Conservation (phyloP, 1,140 invertebrate genomes). For the Fopius arisanus region DNA sequence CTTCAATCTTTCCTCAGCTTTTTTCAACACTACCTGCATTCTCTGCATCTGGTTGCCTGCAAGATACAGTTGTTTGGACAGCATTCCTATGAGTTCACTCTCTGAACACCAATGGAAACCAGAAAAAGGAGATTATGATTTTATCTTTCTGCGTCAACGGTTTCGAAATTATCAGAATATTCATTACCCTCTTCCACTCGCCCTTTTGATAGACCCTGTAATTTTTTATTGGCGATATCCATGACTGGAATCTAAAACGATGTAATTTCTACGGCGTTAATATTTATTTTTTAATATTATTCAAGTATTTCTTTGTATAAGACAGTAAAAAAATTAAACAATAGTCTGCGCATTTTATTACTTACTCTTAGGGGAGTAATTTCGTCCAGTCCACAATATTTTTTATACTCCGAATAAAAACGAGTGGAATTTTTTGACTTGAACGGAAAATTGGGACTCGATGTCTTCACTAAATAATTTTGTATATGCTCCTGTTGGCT, state of each 20-base stretch:
- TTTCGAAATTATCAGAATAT: background rate
- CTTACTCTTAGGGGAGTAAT: background rate
- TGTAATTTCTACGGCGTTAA: background rate
- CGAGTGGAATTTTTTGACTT: background rate
- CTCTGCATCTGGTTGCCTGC: slow-evolving; percentile 50
- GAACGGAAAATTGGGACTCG: background rate
- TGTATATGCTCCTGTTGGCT: background rate
- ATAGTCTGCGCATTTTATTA: background rate
- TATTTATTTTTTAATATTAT: no score
- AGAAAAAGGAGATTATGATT: slow-evolving; percentile 5
- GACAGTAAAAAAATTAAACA: no score
- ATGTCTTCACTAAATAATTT: background rate
- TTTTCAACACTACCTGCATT: slow-evolving; percentile 44
- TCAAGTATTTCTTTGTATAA: no score
- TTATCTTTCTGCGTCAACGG: background rate
- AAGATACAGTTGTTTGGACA: slow-evolving; percentile 47
- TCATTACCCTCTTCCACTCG: slow-evolving; percentile 18
- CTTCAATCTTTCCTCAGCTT: slow-evolving; percentile 45
- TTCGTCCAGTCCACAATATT: background rate
- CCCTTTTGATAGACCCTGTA: background rate
- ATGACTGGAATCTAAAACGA: background rate
- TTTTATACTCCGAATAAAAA: background rate
- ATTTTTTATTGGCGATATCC: slow-evolving; percentile 8
- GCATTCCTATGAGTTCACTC: slow-evolving; percentile 41
- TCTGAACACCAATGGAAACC: slow-evolving; percentile 29